phyloP scores from a whole-genome alignment of 2,113 vertebrate species.

The Salvator merianae region DNA sequence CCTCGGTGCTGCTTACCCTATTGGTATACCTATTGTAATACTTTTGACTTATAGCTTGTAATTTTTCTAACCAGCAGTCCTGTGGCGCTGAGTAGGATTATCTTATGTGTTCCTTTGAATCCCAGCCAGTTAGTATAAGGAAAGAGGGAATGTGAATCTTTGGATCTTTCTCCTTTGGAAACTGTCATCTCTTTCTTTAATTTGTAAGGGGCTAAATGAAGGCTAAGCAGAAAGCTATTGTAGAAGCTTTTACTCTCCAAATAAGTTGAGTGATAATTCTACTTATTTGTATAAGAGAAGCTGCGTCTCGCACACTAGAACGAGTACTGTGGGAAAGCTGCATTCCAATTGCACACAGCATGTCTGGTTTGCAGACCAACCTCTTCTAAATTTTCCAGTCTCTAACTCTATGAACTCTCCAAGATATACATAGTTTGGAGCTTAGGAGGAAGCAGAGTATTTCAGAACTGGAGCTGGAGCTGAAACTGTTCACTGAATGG shows the following conservation, averaged over 20 bases:
- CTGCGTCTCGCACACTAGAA: not conserved
- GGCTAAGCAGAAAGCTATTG: conserved; percentile 35
- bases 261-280: conserved; percentile 22
- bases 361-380: conserved; percentile 42
- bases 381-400: conserved; percentile 39
- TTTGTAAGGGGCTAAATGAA: no score
- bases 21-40: not conserved
- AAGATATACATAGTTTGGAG: not conserved
- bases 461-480: not conserved
- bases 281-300: conserved; percentile 44
- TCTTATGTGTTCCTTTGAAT: not conserved
- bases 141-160: not conserved
- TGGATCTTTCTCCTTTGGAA: not conserved
- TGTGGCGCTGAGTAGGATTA: not conserved
- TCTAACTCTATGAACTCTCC: conserved; percentile 30
- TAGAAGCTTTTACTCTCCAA: conserved; percentile 39
- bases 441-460: not conserved
- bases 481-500: not conserved
- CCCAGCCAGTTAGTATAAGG: not conserved
- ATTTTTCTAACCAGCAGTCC: not conserved
- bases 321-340: conserved; percentile 30
- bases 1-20: no score
- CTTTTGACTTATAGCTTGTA: not conserved
- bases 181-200: not conserved
- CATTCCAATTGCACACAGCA: conserved; percentile 16